Evolutionary conservation across 2,797 vertebrate genomes (phyloP).

Genomic region (Cephalopachus bancanus): DNA sequence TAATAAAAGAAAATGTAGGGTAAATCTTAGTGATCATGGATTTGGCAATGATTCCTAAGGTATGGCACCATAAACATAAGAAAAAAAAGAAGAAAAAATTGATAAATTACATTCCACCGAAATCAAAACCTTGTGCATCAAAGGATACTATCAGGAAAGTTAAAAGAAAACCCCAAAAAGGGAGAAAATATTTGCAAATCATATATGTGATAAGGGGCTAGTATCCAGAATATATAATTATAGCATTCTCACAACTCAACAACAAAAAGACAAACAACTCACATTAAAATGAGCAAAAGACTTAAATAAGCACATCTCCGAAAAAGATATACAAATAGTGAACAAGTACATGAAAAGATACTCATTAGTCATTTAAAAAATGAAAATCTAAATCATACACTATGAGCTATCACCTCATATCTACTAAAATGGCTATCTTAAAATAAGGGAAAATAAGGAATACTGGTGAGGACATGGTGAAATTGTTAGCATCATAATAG

Average conservation of each 20-base stretch:
- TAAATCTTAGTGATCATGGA: not conserved
- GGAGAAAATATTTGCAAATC: not conserved
- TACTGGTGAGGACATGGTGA: not conserved
- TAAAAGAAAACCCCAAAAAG: not conserved
- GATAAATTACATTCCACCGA: not conserved
- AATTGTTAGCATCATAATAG: not conserved
- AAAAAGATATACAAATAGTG: not conserved
- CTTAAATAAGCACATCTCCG: constrained; percentile 5
- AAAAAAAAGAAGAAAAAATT: not conserved
- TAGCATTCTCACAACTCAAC: not conserved
- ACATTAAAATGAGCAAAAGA: not conserved
- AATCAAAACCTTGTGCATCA: not conserved
- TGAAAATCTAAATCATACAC: constrained; percentile 3
- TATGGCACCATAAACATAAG: constrained; percentile 10
- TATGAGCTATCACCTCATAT: not conserved
- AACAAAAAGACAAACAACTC: not conserved
- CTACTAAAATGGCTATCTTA: not conserved
- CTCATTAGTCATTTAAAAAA: not conserved
- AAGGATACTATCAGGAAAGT: not conserved
- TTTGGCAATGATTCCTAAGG: not conserved
- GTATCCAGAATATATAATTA: constrained; percentile 4
- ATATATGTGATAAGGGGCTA: not conserved
- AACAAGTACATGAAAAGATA: not conserved
- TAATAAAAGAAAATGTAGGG: not conserved
- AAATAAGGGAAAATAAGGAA: not conserved